These are phyloP conservation scores for Dorcus hopei DNA, from an alignment of 2,888 invertebrate genomes.

Conservation along the genomic window DNA sequence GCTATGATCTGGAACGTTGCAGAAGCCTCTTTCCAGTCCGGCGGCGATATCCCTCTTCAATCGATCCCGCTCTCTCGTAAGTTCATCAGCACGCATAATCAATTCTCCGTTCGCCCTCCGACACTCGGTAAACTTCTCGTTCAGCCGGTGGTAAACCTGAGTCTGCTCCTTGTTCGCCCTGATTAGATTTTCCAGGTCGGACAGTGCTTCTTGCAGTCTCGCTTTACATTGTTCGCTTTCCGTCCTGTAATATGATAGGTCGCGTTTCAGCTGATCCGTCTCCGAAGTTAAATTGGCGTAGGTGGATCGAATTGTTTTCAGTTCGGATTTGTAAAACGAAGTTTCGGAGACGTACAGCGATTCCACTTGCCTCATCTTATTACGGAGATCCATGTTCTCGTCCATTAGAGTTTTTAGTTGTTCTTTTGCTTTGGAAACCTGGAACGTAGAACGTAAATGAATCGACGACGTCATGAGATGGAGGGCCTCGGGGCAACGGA, in stretches of 20 bases:
- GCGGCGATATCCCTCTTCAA: slow-evolving; percentile 9
- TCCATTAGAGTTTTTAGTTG: slow-evolving; percentile 18
- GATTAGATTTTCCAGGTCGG: slow-evolving; percentile 15
- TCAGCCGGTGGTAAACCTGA: slow-evolving; percentile 7
- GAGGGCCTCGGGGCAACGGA: background rate
- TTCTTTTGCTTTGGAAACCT: slow-evolving; percentile 20
- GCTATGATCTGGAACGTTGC: slow-evolving; percentile 16
- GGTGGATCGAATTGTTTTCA: slow-evolving; percentile 10
- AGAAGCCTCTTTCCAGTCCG: slow-evolving; percentile 5
- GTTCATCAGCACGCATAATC: slow-evolving; percentile 7
- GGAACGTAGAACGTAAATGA: slow-evolving; percentile 5
- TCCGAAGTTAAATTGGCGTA: slow-evolving; percentile 16
- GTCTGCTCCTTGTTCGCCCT: slow-evolving; percentile 9
- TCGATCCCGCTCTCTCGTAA: slow-evolving; percentile 5
- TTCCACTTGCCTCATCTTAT: slow-evolving; percentile 18
- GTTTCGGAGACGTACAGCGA: slow-evolving; percentile 20
- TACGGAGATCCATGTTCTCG: slow-evolving; percentile 21
- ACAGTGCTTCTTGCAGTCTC: slow-evolving; percentile 5
- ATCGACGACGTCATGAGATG: too few relatives aligned
- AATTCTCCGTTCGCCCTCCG: slow-evolving; percentile 13
- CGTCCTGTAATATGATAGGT: slow-evolving; percentile 4
- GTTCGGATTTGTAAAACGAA: slow-evolving; percentile 21
- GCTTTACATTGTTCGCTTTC: slow-evolving; percentile 11
- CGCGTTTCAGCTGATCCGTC: slow-evolving; percentile 11
- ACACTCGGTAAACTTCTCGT: slow-evolving; percentile 4